Conservation (phyloP, 2,888 invertebrate species). For the Tetranychus piercei region DNA sequence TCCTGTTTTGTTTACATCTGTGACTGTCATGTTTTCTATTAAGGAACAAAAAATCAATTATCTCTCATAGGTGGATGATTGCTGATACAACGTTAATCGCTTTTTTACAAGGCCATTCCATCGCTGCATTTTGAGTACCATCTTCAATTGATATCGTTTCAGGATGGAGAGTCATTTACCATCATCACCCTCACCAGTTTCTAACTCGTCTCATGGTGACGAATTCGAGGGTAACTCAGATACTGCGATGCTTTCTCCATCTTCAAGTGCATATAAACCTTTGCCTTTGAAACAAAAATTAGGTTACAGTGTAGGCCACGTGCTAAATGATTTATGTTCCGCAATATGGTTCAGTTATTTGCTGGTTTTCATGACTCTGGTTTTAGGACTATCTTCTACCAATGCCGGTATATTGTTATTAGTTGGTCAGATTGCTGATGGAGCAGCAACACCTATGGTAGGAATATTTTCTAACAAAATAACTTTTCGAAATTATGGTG, state of each 20-base stretch:
- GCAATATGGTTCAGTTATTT: constrained; percentile 41
- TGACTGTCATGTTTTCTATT: too few relatives aligned
- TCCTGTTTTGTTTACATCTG: too few relatives aligned
- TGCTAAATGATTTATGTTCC: constrained; percentile 77
- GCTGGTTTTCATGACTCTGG: constrained; percentile 24
- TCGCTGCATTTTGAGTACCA: too few relatives aligned
- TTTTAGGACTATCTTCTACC: constrained; percentile 21
- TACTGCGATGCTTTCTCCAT: not conserved
- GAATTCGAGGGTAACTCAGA: not conserved
- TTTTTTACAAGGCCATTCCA: too few relatives aligned
- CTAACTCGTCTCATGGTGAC: not conserved
- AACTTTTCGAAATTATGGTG: constrained; percentile 39
- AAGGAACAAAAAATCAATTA: too few relatives aligned
- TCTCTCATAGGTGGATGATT: too few relatives aligned
- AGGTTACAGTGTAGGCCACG: constrained; percentile 60
- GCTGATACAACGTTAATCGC: too few relatives aligned
- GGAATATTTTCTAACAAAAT: constrained; percentile 52
- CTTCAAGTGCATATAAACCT: not conserved
- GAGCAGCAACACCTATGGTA: constrained; percentile 65
- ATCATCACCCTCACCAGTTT: not conserved
- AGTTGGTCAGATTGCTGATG: constrained; percentile 53
- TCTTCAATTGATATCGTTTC: too few relatives aligned
- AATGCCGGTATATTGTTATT: constrained; percentile 28
- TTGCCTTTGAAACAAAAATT: constrained; percentile 30
- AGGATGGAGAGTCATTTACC: not conserved